These are phyloP conservation scores for Dusona sp. DNA, from an alignment of 2,888 invertebrate genomes.

Conservation along the genomic window DNA sequence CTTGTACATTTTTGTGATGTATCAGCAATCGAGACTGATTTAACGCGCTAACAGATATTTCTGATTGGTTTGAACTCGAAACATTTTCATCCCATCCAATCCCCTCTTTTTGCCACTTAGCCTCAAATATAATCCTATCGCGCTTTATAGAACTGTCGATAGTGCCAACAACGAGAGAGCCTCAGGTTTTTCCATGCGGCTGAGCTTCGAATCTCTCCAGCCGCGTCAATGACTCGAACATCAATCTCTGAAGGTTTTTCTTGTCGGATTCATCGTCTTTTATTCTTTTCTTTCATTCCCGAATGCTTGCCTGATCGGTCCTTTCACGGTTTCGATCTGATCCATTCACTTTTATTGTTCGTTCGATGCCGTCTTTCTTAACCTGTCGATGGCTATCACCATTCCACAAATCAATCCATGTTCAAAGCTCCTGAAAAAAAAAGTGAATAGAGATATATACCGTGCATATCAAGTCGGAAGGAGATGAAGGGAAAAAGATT, in stretches of 20 bases:
- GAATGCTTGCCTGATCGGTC: slow-evolving; percentile 16
- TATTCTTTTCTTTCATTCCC: slow-evolving; percentile 3
- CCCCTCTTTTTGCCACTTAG: slow-evolving; percentile 1
- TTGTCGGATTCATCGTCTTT: slow-evolving; percentile 28
- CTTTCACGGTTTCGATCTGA: slow-evolving; percentile 25
- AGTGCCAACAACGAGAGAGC: background rate
- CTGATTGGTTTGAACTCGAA: slow-evolving; percentile 24
- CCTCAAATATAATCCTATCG: slow-evolving; percentile 14
- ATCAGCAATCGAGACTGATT: slow-evolving; percentile 38
- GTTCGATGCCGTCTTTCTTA: slow-evolving; percentile 20
- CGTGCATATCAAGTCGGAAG: background rate
- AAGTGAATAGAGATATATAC: background rate
- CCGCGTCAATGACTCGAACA: slow-evolving; percentile 28
- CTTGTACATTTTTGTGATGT: background rate
- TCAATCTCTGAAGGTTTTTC: slow-evolving; percentile 10
- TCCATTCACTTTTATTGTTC: slow-evolving; percentile 11
- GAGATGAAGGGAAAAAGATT: slow-evolving; percentile 7
- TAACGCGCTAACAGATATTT: slow-evolving; percentile 16
- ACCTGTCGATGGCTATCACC: slow-evolving; percentile 19
- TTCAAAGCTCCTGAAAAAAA: background rate
- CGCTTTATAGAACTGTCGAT: background rate
- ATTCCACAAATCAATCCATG: slow-evolving; percentile 45
- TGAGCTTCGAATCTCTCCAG: slow-evolving; percentile 8
- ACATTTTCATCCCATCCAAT: background rate
- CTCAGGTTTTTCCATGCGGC: background rate